Percentiles rank a stretch among this genome's conserved stretches.
Conservation (phyloP, 2,797 vertebrate genomes). For the Glossophaga mutica region DNA sequence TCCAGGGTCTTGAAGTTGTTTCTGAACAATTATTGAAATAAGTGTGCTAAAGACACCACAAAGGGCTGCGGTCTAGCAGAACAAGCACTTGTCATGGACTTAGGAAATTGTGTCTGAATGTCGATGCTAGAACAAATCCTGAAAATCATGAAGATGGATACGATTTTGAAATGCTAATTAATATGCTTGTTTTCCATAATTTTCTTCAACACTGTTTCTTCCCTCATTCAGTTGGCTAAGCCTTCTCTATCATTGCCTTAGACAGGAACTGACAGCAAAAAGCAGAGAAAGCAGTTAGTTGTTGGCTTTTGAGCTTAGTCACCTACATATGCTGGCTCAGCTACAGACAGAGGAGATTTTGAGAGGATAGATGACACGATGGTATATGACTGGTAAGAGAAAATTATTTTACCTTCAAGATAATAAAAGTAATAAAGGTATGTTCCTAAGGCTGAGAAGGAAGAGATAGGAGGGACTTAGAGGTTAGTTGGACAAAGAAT, state of each 20-base stretch:
- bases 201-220: background rate
- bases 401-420: background rate
- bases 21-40: background rate
- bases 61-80: background rate
- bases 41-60: background rate
- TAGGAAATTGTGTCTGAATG: background rate
- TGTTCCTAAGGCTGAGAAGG: background rate
- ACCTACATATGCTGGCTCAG: background rate
- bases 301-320: background rate
- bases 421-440: background rate
- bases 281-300: background rate
- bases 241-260: background rate
- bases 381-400: background rate
- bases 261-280: background rate
- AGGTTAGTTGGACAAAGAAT: background rate
- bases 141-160: background rate
- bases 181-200: background rate
- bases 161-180: background rate
- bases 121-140: background rate
- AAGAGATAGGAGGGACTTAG: background rate
- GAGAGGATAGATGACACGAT: background rate
- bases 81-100: background rate
- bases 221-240: background rate
- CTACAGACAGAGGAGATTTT: background rate
- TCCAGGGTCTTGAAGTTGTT: background rate